These are phyloP conservation scores for Scomber japonicus DNA, from an alignment of 2,113 vertebrate species.

Conservation along the genomic window DNA sequence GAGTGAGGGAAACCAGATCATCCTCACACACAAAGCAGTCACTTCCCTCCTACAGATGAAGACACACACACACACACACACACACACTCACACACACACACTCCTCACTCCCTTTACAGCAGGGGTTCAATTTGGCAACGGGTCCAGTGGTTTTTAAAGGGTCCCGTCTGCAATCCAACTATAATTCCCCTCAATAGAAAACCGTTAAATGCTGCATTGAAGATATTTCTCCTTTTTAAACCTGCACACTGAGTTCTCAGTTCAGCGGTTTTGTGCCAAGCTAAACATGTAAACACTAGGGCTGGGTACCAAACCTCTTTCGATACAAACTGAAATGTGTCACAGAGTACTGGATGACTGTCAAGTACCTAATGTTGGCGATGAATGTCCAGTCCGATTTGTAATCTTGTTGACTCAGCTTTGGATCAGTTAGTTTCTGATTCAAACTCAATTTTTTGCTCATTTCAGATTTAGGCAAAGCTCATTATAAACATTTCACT, in stretches of 20 bases:
- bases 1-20: slow-evolving; percentile 67
- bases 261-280: neutral
- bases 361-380: neutral
- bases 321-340: neutral
- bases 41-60: slow-evolving; percentile 36
- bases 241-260: slow-evolving; percentile 3
- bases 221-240: neutral
- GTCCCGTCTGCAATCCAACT: slow-evolving; percentile 17
- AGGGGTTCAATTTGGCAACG: slow-evolving; percentile 50
- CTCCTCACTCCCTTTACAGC: slow-evolving; percentile 46
- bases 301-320: neutral
- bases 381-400: neutral
- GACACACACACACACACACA: slow-evolving; percentile 24
- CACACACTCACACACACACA: slow-evolving; percentile 21
- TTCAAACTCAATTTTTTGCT: no score
- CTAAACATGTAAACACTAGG: neutral
- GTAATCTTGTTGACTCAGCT: no score
- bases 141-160: slow-evolving; percentile 63
- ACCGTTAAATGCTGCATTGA: neutral
- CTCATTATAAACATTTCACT: no score
- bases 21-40: slow-evolving; percentile 51
- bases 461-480: no score
- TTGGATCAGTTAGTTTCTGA: no score
- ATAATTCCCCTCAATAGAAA: neutral
- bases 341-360: neutral